A percentile compares a stretch with the other conserved stretches of the same genome.
Evolutionary conservation across 2,888 invertebrate species (phyloP).

Genomic region (Saturnia japonica): DNA sequence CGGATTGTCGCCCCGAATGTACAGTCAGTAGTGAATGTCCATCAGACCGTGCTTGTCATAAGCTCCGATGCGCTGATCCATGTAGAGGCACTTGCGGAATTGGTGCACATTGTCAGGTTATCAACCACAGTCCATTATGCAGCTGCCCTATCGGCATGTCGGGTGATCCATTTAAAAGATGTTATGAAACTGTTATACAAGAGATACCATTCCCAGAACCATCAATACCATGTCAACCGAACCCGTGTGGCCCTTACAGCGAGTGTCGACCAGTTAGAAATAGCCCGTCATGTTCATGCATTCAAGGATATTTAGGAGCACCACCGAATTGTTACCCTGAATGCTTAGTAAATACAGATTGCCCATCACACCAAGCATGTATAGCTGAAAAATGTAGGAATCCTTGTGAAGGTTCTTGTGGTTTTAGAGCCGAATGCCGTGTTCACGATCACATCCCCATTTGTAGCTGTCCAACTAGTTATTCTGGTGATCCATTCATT

Average conservation of each 20-base stretch:
- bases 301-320: constrained; percentile 86
- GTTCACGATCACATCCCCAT: constrained; percentile 92
- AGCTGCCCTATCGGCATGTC: constrained; percentile 85
- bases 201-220: constrained; percentile 43
- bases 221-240: constrained; percentile 86
- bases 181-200: constrained; percentile 58
- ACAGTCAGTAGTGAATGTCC: constrained; percentile 90
- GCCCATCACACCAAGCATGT: constrained; percentile 89
- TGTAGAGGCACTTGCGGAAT: constrained; percentile 88
- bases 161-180: constrained; percentile 85
- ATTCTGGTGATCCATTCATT: constrained; percentile 91
- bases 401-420: constrained; percentile 92
- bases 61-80: constrained; percentile 90
- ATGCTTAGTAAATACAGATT: constrained; percentile 91
- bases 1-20: constrained; percentile 89
- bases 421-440: constrained; percentile 88
- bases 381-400: constrained; percentile 91
- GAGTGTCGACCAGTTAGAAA: constrained; percentile 87
- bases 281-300: constrained; percentile 90
- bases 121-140: constrained; percentile 91
- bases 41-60: constrained; percentile 87
- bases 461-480: constrained; percentile 87
- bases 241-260: constrained; percentile 91
- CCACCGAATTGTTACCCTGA: constrained; percentile 93
- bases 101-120: constrained; percentile 87